Percentiles rank a stretch among this genome's conserved stretches.
phyloP scores from a whole-genome alignment of 2,797 vertebrate species.

The Bradypodion ventrale region DNA sequence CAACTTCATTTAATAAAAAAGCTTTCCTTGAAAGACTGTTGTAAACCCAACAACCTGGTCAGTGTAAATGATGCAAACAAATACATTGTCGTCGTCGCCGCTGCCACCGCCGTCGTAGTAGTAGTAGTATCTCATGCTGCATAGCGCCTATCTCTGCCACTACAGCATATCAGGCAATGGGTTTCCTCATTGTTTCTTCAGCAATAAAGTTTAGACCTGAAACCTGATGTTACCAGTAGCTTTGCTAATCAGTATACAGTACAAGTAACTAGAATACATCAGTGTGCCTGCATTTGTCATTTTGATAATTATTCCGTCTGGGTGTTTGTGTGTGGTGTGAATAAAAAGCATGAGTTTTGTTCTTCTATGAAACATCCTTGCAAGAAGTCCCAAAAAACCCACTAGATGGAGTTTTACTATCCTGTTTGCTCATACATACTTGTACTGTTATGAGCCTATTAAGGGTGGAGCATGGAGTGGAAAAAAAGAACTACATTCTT shows the following conservation, averaged over 20 bases:
- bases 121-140: no score
- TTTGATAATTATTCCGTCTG: not conserved
- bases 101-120: no score
- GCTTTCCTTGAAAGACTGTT: not conserved
- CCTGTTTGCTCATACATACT: not conserved
- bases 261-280: not conserved
- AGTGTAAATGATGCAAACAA: not conserved
- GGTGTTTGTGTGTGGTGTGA: not conserved
- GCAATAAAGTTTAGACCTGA: not conserved
- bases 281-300: not conserved
- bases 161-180: no score
- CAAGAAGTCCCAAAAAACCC: not conserved
- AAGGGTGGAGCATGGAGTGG: not conserved
- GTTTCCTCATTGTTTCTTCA: no score
- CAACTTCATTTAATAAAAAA: not conserved
- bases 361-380: not conserved
- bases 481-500: not conserved
- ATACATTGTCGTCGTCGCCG: no score
- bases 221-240: not conserved
- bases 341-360: not conserved
- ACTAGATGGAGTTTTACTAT: not conserved
- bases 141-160: no score
- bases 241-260: not conserved
- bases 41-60: not conserved
- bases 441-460: not conserved